phyloP scores from a whole-genome alignment of 2,113 vertebrate genomes.

The Caretta caretta region DNA sequence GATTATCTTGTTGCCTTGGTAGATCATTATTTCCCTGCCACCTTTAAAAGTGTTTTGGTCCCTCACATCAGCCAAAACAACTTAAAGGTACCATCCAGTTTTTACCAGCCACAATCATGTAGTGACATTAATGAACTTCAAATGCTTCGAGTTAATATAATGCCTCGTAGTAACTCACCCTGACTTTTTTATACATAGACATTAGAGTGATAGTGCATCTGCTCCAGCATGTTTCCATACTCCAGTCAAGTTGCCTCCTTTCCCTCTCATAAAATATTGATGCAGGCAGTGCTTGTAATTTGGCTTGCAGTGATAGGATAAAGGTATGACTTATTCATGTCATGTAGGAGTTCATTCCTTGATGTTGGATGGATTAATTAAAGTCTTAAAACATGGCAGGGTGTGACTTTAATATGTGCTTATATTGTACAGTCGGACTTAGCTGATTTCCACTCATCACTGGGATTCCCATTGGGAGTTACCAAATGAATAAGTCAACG shows the following conservation, averaged over 20 bases:
- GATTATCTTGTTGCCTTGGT: neutral
- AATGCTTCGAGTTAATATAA: neutral
- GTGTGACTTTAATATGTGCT: neutral
- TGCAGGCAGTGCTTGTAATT: slow-evolving; percentile 4
- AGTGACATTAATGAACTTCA: neutral
- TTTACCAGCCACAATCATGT: neutral
- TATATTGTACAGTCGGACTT: neutral
- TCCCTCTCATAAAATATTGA: slow-evolving; percentile 25
- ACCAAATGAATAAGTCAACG: neutral
- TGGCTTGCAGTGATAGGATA: slow-evolving; percentile 11
- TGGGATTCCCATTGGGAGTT: neutral
- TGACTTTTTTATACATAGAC: neutral
- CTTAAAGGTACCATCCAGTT: neutral
- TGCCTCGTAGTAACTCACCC: rapidly evolving
- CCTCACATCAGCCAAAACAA: neutral
- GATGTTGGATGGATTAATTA: neutral
- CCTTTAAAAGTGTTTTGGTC: neutral
- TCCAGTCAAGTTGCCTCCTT: neutral
- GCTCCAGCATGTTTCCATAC: neutral
- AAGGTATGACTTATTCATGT: slow-evolving; percentile 32
- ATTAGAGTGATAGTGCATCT: neutral
- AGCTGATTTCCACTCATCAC: neutral
- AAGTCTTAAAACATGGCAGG: neutral
- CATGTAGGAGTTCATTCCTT: neutral
- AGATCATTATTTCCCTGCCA: neutral